Evolutionary conservation across 2,888 invertebrate genomes (phyloP).

Genomic region (Creontiades dilutus): DNA sequence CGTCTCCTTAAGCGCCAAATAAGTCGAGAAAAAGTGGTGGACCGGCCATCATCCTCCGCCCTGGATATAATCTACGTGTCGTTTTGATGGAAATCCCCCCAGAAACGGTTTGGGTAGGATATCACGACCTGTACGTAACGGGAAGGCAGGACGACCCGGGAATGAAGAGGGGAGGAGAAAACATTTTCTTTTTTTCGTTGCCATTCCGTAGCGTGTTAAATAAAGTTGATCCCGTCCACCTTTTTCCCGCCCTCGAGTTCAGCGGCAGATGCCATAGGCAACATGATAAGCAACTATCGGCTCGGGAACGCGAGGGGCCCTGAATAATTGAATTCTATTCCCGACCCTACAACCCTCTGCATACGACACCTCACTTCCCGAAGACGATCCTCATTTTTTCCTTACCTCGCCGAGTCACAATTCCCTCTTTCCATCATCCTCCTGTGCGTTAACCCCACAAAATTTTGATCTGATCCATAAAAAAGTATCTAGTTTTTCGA

Average conservation of each 20-base stretch:
- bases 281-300: constrained; percentile 41
- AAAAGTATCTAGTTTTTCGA: no score
- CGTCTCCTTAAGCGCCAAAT: no score
- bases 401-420: neutral
- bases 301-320: neutral
- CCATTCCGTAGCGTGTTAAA: constrained; percentile 2
- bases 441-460: no score
- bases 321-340: constrained; percentile 66
- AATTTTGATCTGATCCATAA: no score
- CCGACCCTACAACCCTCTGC: constrained; percentile 44
- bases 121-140: neutral
- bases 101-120: no score
- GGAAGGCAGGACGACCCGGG: neutral
- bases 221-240: constrained; percentile 32
- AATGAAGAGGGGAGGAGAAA: neutral
- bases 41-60: no score
- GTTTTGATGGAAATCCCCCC: no score
- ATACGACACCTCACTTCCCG: constrained; percentile 44
- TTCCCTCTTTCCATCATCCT: neutral
- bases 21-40: no score
- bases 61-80: no score
- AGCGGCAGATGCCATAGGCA: constrained; percentile 43
- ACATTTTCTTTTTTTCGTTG: no score
- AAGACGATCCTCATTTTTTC: constrained; percentile 41
- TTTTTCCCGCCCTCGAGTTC: constrained; percentile 12